Conservation (phyloP, 2,797 vertebrate species). For the Protonibea diacanthus region DNA sequence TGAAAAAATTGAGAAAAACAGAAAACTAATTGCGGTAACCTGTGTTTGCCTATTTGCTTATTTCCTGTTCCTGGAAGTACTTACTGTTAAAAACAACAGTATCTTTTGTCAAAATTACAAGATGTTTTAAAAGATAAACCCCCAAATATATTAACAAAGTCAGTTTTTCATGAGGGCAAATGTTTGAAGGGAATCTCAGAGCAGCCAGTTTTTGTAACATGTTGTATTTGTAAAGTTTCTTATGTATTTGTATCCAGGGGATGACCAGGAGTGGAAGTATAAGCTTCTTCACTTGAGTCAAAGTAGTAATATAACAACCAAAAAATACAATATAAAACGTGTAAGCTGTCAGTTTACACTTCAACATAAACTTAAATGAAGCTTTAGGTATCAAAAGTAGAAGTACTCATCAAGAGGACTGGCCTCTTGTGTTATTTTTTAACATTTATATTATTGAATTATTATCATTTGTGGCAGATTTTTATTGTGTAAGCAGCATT, state of each 20-base stretch:
- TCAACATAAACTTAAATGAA: background rate
- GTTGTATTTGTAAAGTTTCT: background rate
- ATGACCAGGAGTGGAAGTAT: no score
- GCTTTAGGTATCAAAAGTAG: background rate
- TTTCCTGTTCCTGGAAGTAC: background rate
- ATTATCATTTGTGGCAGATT: background rate
- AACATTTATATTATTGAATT: background rate
- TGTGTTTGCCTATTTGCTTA: background rate
- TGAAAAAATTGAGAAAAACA: background rate
- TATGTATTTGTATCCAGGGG: background rate
- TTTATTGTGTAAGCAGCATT: background rate
- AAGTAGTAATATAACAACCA: background rate
- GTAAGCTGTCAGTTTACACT: background rate
- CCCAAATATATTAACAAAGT: background rate
- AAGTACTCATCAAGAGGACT: background rate
- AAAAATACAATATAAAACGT: background rate
- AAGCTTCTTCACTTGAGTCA: background rate
- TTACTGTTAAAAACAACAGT: no score
- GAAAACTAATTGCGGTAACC: no score
- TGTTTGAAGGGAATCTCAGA: background rate
- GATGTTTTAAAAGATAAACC: background rate
- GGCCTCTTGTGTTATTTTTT: background rate
- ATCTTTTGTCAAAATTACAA: background rate
- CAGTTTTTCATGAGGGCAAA: no score
- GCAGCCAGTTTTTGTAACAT: no score